Evolutionary conservation across 2,113 vertebrate species (phyloP).

Genomic region (Cyprinodon variegatus): DNA sequence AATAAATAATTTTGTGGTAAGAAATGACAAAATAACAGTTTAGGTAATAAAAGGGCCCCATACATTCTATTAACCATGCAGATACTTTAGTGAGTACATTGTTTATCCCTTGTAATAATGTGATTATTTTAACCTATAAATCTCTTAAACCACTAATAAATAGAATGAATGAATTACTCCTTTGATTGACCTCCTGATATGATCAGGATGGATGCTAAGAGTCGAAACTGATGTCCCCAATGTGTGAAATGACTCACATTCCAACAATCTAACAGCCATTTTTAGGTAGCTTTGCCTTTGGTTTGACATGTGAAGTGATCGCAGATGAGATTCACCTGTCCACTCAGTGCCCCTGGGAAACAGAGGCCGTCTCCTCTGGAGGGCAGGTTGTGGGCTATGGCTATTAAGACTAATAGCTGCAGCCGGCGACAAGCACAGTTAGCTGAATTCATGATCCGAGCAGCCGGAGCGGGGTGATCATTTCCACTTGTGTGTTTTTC

Average conservation of each 20-base stretch:
- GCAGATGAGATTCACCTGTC: constrained; percentile 68
- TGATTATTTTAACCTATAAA: constrained; percentile 9
- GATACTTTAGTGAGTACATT: neutral
- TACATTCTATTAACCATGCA: neutral
- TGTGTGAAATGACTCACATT: constrained; percentile 38
- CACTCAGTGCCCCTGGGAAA: constrained; percentile 32
- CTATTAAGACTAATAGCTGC: constrained; percentile 75
- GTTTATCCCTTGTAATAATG: neutral
- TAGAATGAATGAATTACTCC: constrained; percentile 25
- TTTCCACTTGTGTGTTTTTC: constrained; percentile 76
- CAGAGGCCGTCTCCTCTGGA: constrained; percentile 50
- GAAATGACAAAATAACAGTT: neutral
- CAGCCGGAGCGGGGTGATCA: constrained; percentile 53
- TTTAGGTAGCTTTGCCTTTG: constrained; percentile 28
- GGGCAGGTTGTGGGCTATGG: constrained; percentile 49
- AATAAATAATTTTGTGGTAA: neutral
- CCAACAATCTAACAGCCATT: constrained; percentile 44
- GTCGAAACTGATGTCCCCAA: constrained; percentile 45
- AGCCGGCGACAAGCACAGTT: constrained; percentile 69
- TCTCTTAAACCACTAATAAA: neutral
- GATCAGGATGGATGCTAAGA: constrained; percentile 48
- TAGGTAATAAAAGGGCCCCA: neutral
- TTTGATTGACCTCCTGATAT: constrained; percentile 57
- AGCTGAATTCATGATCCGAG: constrained; percentile 73
- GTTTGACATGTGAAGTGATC: constrained; percentile 48